These are phyloP conservation scores for Hyposmocoma kahamanoa DNA, from an alignment of 1,140 invertebrate species.

Conservation along the genomic window DNA sequence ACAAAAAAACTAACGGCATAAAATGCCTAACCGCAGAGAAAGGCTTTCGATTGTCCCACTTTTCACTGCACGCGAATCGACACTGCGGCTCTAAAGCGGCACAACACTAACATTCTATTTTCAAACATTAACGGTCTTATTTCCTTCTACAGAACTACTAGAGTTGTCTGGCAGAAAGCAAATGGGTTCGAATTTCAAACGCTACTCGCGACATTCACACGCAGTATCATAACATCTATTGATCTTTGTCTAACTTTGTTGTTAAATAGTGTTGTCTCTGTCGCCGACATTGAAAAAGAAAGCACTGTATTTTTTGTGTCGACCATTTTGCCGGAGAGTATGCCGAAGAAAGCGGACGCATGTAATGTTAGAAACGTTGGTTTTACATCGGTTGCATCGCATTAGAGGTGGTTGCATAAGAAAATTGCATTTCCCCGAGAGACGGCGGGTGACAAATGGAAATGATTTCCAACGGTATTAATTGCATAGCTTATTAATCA, in stretches of 20 bases:
- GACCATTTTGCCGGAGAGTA: conserved; percentile 62
- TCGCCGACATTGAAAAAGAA: conserved; percentile 68
- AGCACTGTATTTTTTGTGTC: conserved; percentile 60
- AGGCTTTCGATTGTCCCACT: conserved; percentile 73
- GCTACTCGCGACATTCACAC: conserved; percentile 29
- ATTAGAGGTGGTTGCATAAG: conserved; percentile 66
- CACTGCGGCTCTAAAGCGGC: conserved; percentile 37
- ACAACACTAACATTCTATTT: conserved; percentile 35
- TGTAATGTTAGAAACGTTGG: conserved; percentile 68
- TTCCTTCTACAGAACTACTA: conserved; percentile 35
- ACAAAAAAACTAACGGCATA: conserved; percentile 73
- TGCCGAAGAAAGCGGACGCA: conserved; percentile 70
- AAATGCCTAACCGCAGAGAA: conserved; percentile 72
- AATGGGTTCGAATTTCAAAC: conserved; percentile 41
- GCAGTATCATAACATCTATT: conserved; percentile 45
- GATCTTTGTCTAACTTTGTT: conserved; percentile 37
- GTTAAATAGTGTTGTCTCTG: conserved; percentile 24
- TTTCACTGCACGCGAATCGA: conserved; percentile 64
- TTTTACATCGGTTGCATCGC: conserved; percentile 62
- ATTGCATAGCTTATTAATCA: too few relatives aligned
- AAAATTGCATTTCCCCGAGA: conserved; percentile 60
- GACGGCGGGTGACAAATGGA: conserved; percentile 27
- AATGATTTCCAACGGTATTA: conserved; percentile 26
- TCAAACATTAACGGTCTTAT: conserved; percentile 46
- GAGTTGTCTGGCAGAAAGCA: conserved; percentile 45